A percentile compares a stretch with the other conserved stretches of the same genome.
Evolutionary conservation across 1,140 invertebrate species (phyloP).

Genomic region (Vanessa tameamea): DNA sequence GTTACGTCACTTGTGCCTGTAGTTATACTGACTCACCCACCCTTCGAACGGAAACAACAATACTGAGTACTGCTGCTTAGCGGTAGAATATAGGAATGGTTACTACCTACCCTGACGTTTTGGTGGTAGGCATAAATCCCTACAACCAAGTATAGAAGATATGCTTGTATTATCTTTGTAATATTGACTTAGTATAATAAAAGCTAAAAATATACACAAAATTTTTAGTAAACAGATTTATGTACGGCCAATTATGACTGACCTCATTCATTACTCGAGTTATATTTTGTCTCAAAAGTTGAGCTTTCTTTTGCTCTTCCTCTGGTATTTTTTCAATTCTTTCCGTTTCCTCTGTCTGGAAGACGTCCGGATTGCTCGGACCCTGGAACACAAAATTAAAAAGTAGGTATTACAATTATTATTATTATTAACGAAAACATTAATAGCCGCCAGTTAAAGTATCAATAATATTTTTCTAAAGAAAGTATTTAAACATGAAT

Average conservation of each 20-base stretch:
- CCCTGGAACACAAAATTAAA: conserved; percentile 72
- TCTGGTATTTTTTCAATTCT: conserved; percentile 74
- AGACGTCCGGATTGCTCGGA: conserved; percentile 87
- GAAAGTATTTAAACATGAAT: conserved; percentile 11
- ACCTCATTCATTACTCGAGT: conserved; percentile 85
- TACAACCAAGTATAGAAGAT: no score
- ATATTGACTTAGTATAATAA: no score
- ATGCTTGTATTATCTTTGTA: no score
- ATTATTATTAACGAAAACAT: no score
- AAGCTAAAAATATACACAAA: conserved; percentile 2
- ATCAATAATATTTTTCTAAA: not conserved
- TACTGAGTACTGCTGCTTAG: no score
- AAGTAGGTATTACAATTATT: not conserved
- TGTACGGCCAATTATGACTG: conserved; percentile 32
- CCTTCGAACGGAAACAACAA: no score
- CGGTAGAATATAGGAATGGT: no score
- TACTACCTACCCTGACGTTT: no score
- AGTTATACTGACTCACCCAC: no score
- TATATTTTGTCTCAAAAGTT: conserved; percentile 86
- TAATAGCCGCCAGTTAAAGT: no score
- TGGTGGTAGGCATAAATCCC: no score
- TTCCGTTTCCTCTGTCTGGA: conserved; percentile 79
- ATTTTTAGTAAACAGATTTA: not conserved
- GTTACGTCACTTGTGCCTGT: no score
- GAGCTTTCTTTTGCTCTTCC: conserved; percentile 83